Evolutionary conservation across 1,140 invertebrate species (phyloP).

Genomic region (Drosophila melanogaster): Release_6_plus_ISO1_MT NT_037436.4:7907501-7908000

Average conservation of each 20-base stretch:
- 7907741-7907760: constrained; percentile 13
- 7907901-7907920: constrained; percentile 35
- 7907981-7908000: not conserved
- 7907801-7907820: constrained; percentile 63
- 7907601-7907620: not conserved
- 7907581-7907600: not conserved
- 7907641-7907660: not conserved
- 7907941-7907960: constrained; percentile 24
- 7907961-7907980: not conserved
- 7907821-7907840: constrained; percentile 76
- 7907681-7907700: not conserved
- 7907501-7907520: not conserved
- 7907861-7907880: constrained; percentile 1
- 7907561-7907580: not conserved
- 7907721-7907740: not conserved
- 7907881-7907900: constrained; percentile 34
- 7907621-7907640: not conserved
- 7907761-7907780: constrained; percentile 40
- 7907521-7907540: too few species aligned
- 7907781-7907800: constrained; percentile 53
- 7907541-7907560: too few species aligned
- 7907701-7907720: not conserved
- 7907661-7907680: not conserved
- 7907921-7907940: constrained; percentile 21
- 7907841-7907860: not conserved